Evolutionary conservation across 2,113 vertebrate species (phyloP), one percentile per base, ranked within the genome.

Genomic region (Xiphophorus hellerii): DNA sequence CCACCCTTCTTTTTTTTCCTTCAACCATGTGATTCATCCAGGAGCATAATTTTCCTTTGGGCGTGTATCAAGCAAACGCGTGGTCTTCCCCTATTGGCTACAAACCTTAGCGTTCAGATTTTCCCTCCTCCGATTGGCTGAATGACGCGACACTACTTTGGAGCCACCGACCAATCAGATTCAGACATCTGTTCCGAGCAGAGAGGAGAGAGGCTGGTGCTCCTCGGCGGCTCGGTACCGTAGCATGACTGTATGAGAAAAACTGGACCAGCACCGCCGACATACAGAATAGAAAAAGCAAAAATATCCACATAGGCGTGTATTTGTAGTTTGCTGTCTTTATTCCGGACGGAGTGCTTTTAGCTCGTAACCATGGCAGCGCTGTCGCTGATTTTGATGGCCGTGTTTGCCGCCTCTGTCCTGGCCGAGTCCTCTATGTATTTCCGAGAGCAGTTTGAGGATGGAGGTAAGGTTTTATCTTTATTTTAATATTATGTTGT

Each of bases 371-470:
- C 66, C 7, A 95, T 94, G 94, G 82, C 91, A 31, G 39, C 88
- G 70, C 68, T 93, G 90, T 90, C 85, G 63, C 80, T 93, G 84
- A 83, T 96, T 39, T 66, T 95, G 69, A 20, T 95, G 76, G 90
- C 83, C 78, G 70, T 90, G 64, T 88, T 82, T 68, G 76, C 90
- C 66, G 84, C 89, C 30, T 90, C 89, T 62, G 83, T 75, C 3
- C 84, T 90, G 44, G 92, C 93, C 79, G 94, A 95, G 31, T 88
- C 95, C 17, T 14, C 87, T 60, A 86, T 93, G 76, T 95, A 95
- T 92, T 89, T 96, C 69, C 93, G 94, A 71, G 96, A 97, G 79
- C 93, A 95, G 79, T 97, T 96, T 87, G 93, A 96, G 86, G 96
- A 96, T 74, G 93, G 89, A 33, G 95, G 96, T 96, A 94, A 96